These are phyloP conservation scores for Catamblyrhynchus diadema DNA, from an alignment of 2,797 vertebrate species.

Conservation along the genomic window DNA sequence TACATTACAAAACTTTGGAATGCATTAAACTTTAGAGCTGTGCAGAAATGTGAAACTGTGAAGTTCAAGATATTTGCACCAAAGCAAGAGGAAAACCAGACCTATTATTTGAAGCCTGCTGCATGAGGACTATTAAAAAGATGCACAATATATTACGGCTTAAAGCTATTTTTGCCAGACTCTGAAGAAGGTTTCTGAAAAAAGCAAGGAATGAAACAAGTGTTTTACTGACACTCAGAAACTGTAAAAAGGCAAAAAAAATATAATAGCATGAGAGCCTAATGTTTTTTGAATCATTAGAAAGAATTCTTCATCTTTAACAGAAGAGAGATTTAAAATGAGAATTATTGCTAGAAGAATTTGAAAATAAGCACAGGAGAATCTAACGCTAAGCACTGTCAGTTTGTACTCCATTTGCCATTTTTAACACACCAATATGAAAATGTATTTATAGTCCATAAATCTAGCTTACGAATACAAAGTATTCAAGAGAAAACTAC, in stretches of 20 bases:
- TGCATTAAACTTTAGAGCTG: neutral
- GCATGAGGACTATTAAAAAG: neutral
- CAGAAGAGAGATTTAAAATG: neutral
- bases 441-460: neutral
- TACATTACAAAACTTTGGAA: neutral
- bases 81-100: neutral
- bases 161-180: neutral
- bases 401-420: neutral
- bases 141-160: neutral
- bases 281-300: neutral
- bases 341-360: neutral
- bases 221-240: neutral
- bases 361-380: conserved; percentile 27
- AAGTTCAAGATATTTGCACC: neutral
- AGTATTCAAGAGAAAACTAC: neutral
- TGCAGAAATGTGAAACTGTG: neutral
- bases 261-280: neutral
- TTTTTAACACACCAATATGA: neutral
- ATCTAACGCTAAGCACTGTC: neutral
- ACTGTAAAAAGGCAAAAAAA: neutral
- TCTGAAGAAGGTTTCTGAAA: neutral
- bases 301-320: neutral
- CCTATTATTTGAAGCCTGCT: neutral
- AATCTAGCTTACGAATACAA: neutral
- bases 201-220: neutral